Evolutionary conservation across 1,140 invertebrate genomes (phyloP).

Genomic region (Mylabris phalerata): DNA sequence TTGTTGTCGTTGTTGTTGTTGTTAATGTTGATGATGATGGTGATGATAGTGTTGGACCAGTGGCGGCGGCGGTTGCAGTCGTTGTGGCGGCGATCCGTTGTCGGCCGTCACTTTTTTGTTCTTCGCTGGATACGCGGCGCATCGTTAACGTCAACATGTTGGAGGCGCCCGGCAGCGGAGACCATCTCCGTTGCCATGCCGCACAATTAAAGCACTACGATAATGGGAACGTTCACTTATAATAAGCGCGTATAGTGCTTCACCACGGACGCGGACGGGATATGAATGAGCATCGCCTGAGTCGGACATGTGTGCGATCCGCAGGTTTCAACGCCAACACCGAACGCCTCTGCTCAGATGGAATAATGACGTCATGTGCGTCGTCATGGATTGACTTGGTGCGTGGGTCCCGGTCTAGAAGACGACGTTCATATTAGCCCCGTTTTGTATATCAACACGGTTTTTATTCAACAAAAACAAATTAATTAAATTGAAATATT

Average conservation of each 20-base stretch:
- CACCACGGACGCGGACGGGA: conserved; percentile 4
- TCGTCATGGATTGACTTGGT: conserved; percentile 23
- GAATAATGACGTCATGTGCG: conserved; percentile 22
- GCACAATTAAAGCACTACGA: conserved; percentile 3
- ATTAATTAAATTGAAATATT: no score
- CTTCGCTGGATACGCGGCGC: conserved; percentile 23
- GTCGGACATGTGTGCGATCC: conserved; percentile 23
- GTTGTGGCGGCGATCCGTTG: conserved; percentile 20
- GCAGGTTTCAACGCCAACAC: conserved; percentile 29
- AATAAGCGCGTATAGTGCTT: conserved; percentile 6
- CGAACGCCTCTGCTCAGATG: conserved; percentile 26
- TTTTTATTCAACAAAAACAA: no score
- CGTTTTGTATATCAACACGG: not conserved
- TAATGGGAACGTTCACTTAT: not conserved
- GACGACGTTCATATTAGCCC: no score
- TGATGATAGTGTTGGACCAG: not conserved
- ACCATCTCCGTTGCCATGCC: conserved; percentile 25
- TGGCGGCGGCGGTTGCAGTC: not conserved
- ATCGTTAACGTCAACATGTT: conserved; percentile 38
- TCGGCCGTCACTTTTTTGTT: conserved; percentile 29
- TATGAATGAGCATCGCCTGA: conserved; percentile 25
- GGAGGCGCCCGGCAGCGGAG: conserved; percentile 26
- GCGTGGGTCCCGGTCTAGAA: no score
- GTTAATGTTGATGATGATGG: not conserved
- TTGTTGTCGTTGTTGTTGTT: conserved; percentile 22